Base-by-base conservation (phyloP, 2,113 vertebrate species). In the Notiomystis cincta region DNA sequence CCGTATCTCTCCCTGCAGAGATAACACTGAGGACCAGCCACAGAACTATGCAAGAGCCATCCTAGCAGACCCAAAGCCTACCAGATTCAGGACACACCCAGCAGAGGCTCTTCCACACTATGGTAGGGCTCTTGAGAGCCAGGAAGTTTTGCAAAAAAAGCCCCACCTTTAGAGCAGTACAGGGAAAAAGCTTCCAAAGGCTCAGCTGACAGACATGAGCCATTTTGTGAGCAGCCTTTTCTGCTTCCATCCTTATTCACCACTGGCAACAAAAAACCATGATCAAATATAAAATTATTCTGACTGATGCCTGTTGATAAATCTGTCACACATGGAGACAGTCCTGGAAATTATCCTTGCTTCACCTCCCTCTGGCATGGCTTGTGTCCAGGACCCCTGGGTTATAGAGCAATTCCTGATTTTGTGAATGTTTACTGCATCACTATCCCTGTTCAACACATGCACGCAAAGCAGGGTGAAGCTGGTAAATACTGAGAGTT, bases 21-120 rank as follows among this genome's bases (percentile, higher is more conserved):
- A 3, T 20, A 50, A 38, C 48, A n/a, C 13, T 5, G 21, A 69
- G 33, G 27, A 38, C 3, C 60, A 73, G 50, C 8, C 27, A n/a
- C 20, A 60, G 30, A 22, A 25, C 24, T 14, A 30, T 0, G 0
- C 3, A 1, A 71, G 64, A 87, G 12, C 35, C 0, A 1, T 21
- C 44, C 37, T 2, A 60, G 48, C 22, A 83, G 47, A 45, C 25
- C 38, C 11, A 60, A 42, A 72, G 38, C 37, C 35, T 61, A 30
- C 35, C 28, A 60, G 33, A 64, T 20, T 30, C 27, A 33, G 50
- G 81, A 58, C 9, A 80, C 44, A 72, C 23, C 17, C 8, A 7
- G 10, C 1, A 1, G 17, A 91, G 13, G 25, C 35, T 75, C 35
- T 42, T 85, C 16, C 30, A 67, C 25, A n/a, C 30, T 37, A 33